These are phyloP conservation scores for Onychomys arenicola DNA, from an alignment of 2,797 vertebrate species.

Conservation along the genomic window DNA sequence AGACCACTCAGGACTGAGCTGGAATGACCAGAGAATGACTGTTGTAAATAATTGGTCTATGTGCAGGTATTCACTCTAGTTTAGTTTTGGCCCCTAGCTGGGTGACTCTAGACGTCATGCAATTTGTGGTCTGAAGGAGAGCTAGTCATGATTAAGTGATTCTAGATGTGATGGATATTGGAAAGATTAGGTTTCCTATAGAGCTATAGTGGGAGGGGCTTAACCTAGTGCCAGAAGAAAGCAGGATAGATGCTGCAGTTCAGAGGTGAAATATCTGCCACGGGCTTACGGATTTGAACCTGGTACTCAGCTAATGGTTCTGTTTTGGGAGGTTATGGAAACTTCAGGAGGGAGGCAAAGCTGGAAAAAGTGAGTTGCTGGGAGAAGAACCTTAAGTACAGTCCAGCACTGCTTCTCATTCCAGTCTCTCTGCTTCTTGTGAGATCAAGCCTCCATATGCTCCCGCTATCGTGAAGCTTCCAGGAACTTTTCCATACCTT, in stretches of 20 bases:
- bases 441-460: background rate
- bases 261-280: background rate
- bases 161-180: background rate
- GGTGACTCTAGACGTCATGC: background rate
- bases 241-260: background rate
- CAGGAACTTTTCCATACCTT: background rate
- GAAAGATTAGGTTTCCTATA: background rate
- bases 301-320: background rate
- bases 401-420: background rate
- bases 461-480: background rate
- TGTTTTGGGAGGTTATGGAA: background rate
- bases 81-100: background rate
- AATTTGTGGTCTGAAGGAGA: background rate
- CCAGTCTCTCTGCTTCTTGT: background rate
- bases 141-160: background rate
- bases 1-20: background rate
- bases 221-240: background rate
- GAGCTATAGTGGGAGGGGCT: background rate
- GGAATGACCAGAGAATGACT: background rate
- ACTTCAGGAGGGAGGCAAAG: background rate
- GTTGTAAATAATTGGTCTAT: background rate
- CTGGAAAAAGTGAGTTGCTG: background rate
- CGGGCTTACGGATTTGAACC: background rate
- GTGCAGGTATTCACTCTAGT: accelerated
- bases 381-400: background rate